Evolutionary conservation across 2,888 invertebrate species (phyloP).

Genomic region (Drosophila atroscutellata): DNA sequence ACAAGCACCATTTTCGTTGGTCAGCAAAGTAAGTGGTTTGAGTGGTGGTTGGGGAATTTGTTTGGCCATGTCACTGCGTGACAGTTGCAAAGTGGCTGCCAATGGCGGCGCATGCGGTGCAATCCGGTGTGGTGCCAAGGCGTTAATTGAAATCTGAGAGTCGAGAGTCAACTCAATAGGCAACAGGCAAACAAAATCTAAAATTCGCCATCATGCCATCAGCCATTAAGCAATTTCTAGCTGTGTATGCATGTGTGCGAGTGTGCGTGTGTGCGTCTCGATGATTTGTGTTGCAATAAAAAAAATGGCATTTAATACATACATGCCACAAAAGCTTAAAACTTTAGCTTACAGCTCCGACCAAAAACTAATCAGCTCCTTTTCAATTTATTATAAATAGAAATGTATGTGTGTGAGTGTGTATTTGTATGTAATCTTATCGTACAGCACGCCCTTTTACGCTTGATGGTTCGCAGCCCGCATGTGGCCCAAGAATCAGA

Average conservation of each 20-base stretch:
- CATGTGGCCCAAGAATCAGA: conserved; percentile 32
- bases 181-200: conserved; percentile 33
- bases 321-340: conserved; percentile 45
- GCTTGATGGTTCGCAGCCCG: conserved; percentile 62
- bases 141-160: conserved; percentile 72
- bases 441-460: conserved; percentile 73
- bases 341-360: conserved; percentile 25
- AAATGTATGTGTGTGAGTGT: conserved; percentile 32
- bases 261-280: conserved; percentile 5
- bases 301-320: conserved; percentile 61
- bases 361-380: conserved; percentile 73
- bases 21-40: conserved; percentile 7
- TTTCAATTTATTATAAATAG: conserved; percentile 79
- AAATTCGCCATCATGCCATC: conserved; percentile 57
- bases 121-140: conserved; percentile 29
- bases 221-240: conserved; percentile 60
- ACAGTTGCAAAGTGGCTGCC: conserved; percentile 46
- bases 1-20: conserved; percentile 21
- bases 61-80: conserved; percentile 46
- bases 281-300: conserved; percentile 76
- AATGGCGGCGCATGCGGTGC: conserved; percentile 32
- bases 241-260: conserved; percentile 6
- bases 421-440: conserved; percentile 60
- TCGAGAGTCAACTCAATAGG: conserved; percentile 23
- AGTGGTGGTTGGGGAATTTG: neutral